A percentile compares a stretch with the other conserved stretches of the same genome.
Evolutionary conservation across 92 coral and sea anemone species (phyloP).

Genomic region (Heteractis magnifica): DNA sequence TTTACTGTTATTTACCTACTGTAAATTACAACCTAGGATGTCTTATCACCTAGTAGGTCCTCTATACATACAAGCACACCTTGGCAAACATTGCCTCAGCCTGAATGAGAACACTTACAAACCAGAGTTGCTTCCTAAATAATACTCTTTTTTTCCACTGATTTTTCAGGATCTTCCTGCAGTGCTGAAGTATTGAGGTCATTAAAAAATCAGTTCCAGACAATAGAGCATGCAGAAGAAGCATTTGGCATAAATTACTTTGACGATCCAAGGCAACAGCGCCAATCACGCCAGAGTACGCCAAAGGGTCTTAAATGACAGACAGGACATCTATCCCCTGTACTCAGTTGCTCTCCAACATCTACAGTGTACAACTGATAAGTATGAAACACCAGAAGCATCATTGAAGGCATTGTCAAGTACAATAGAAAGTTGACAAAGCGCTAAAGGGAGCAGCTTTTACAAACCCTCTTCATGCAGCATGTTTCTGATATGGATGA

Average conservation of each 20-base stretch:
- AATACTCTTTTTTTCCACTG: no score
- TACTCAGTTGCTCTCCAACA: neutral
- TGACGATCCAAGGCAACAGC: neutral
- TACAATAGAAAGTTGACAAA: conserved; percentile 3
- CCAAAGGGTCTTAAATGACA: neutral
- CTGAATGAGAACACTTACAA: no score
- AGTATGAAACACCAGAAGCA: conserved; percentile 5
- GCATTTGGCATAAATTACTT: conserved; percentile 28
- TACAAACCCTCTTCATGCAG: conserved; percentile 8
- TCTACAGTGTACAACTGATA: neutral
- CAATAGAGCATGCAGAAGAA: conserved; percentile 40
- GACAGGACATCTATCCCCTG: neutral
- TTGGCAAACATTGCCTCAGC: no score
- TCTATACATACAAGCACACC: no score
- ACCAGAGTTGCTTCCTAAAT: no score
- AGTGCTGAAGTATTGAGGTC: conserved; percentile 15
- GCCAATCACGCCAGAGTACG: neutral
- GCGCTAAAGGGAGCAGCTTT: conserved; percentile 18
- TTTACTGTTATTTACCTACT: no score
- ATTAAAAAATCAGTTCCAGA: conserved; percentile 11
- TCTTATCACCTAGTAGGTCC: no score
- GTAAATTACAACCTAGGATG: no score
- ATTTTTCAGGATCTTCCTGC: conserved; percentile 30
- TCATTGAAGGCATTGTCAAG: conserved; percentile 11
- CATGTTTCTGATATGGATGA: conserved; percentile 13